These are phyloP conservation scores for Enteromius trimaculatus DNA, from an alignment of 2,797 vertebrate species.

Conservation along the genomic window DNA sequence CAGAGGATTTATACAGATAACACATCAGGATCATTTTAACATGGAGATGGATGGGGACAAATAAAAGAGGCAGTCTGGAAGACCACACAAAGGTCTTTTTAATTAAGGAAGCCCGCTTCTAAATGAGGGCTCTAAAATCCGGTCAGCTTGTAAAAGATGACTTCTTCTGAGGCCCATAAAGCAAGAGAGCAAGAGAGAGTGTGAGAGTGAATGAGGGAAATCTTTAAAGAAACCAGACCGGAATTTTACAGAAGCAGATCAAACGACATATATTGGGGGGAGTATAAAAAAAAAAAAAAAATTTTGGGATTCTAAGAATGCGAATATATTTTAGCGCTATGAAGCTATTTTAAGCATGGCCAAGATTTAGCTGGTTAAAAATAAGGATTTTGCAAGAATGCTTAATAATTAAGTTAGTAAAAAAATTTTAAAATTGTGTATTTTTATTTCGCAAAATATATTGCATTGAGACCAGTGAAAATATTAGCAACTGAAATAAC, in stretches of 20 bases:
- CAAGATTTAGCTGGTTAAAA: not conserved
- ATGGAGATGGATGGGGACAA: conserved; percentile 54
- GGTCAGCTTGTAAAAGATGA: conserved; percentile 82
- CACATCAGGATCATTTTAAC: conserved; percentile 56
- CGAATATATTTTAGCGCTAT: not conserved
- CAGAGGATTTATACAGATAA: conserved; percentile 45
- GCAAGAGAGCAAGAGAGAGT: conserved; percentile 15
- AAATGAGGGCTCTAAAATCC: conserved; percentile 82
- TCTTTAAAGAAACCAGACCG: conserved; percentile 41
- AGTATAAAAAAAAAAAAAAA: not conserved
- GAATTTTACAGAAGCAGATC: conserved; percentile 1
- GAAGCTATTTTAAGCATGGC: not conserved
- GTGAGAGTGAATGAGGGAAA: conserved; percentile 47
- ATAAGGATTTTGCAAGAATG: not conserved
- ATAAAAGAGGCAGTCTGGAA: conserved; percentile 54
- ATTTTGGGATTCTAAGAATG: conserved; percentile 2
- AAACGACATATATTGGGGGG: conserved; percentile 18
- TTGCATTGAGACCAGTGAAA: not conserved
- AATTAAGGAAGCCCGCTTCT: conserved; percentile 84
- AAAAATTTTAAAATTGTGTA: no score
- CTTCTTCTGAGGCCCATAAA: conserved; percentile 81
- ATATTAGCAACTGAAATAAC: not conserved
- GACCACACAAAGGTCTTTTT: conserved; percentile 84
- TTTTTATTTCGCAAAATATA: not conserved
- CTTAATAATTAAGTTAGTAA: not conserved